Conservation (phyloP, 2,888 invertebrate species). For the Portevinia maculata region DNA sequence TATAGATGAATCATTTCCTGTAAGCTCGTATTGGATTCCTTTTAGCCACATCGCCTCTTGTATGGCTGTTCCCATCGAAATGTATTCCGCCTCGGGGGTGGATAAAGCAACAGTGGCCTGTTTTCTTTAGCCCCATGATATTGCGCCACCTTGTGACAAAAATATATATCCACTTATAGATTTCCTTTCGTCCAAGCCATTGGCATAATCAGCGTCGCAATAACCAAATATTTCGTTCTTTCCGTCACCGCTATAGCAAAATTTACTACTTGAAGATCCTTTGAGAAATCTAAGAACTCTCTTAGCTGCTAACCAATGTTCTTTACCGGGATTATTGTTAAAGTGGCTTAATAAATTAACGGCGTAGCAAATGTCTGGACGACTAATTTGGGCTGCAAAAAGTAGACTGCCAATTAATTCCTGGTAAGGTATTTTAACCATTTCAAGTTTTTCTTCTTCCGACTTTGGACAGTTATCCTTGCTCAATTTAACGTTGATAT, state of each 20-base stretch:
- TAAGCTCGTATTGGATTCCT: constrained; percentile 6
- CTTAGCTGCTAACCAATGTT: constrained; percentile 1
- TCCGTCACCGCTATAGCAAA: neutral
- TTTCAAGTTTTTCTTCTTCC: neutral
- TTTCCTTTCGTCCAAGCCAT: no score
- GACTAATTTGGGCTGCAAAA: no score
- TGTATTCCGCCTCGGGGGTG: neutral
- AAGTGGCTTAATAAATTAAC: no score
- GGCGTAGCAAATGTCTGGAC: no score
- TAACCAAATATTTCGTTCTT: neutral
- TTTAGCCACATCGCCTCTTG: constrained; percentile 4
- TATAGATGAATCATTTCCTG: neutral
- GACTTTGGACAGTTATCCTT: constrained; percentile 4
- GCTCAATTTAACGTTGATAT: constrained; percentile 6
- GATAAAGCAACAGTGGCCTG: neutral
- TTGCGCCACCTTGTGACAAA: neutral
- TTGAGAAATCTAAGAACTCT: neutral
- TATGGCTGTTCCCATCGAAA: neutral
- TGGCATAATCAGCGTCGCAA: constrained; percentile 3
- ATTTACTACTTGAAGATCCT: neutral
- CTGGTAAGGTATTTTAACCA: neutral
- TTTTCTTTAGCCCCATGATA: neutral
- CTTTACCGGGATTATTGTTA: constrained; percentile 12
- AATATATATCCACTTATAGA: neutral
- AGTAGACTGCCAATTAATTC: no score